Evolutionary conservation across 1,140 invertebrate species (phyloP).

Genomic region (Euglossa dilemma): DNA sequence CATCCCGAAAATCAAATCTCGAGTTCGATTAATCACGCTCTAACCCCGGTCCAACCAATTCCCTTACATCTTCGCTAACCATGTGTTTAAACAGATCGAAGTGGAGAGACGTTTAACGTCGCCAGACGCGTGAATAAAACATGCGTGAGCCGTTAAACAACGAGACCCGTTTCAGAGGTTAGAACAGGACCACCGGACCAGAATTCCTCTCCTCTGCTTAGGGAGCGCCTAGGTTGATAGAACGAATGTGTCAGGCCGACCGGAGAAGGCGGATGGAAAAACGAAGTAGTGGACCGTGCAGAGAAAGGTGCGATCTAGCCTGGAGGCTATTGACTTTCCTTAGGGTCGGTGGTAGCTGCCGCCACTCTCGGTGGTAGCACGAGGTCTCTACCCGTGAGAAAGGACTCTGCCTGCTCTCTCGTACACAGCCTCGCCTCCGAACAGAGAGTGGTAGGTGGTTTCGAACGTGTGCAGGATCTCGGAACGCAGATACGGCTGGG

Average conservation of each 20-base stretch:
- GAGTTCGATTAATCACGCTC: neutral
- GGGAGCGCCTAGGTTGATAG: neutral
- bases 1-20: too few relatives aligned
- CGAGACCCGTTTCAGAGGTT: conserved; percentile 9
- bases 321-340: conserved; percentile 69
- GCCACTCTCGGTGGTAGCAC: conserved; percentile 45
- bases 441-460: conserved; percentile 18
- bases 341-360: conserved; percentile 18
- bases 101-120: neutral
- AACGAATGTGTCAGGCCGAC: neutral
- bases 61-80: neutral
- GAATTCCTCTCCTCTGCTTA: conserved; percentile 35
- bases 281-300: neutral
- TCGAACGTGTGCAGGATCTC: conserved; percentile 28
- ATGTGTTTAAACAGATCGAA: neutral
- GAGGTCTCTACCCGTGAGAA: conserved; percentile 55
- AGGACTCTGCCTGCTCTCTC: conserved; percentile 53
- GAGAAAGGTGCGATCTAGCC: conserved; percentile 54
- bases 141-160: conserved; percentile 29
- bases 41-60: neutral
- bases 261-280: neutral
- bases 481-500: conserved; percentile 35
- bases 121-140: conserved; percentile 34
- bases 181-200: neutral
- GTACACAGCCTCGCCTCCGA: neutral